These are phyloP conservation scores for Agrotis puta DNA, from an alignment of 2,888 invertebrate species.

Conservation along the genomic window DNA sequence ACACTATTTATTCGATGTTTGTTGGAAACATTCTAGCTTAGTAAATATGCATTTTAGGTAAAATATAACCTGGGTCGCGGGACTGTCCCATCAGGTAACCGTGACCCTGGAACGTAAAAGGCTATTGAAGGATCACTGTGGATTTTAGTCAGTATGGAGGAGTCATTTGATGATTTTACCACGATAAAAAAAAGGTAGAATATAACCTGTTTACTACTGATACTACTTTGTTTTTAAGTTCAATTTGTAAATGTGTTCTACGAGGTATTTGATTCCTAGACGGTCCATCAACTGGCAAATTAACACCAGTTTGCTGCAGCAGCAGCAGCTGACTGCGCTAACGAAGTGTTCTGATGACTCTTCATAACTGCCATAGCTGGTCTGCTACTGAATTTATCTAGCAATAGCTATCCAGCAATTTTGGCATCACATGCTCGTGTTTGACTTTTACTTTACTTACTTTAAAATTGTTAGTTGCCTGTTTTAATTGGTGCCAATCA, in stretches of 20 bases:
- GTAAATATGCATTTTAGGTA: constrained; percentile 7
- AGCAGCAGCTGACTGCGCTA: neutral
- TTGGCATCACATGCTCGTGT: neutral
- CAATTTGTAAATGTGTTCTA: neutral
- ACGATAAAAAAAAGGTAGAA: no score
- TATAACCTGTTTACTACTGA: neutral
- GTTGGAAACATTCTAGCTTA: constrained; percentile 23
- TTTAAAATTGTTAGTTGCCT: no score
- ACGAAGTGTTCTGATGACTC: neutral
- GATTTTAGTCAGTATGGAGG: no score
- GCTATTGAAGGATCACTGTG: no score
- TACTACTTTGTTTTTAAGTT: neutral
- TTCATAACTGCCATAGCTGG: neutral
- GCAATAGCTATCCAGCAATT: neutral
- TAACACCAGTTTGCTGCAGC: neutral
- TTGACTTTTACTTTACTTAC: no score
- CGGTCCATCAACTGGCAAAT: neutral
- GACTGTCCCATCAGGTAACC: no score
- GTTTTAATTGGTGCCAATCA: no score
- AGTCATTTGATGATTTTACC: no score
- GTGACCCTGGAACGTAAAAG: no score
- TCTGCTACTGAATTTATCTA: no score
- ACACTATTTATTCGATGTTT: constrained; percentile 38
- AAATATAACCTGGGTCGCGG: no score
- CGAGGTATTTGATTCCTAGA: neutral